phyloP scores from a whole-genome alignment of 2,797 vertebrate species.

The Microhierax caerulescens region DNA sequence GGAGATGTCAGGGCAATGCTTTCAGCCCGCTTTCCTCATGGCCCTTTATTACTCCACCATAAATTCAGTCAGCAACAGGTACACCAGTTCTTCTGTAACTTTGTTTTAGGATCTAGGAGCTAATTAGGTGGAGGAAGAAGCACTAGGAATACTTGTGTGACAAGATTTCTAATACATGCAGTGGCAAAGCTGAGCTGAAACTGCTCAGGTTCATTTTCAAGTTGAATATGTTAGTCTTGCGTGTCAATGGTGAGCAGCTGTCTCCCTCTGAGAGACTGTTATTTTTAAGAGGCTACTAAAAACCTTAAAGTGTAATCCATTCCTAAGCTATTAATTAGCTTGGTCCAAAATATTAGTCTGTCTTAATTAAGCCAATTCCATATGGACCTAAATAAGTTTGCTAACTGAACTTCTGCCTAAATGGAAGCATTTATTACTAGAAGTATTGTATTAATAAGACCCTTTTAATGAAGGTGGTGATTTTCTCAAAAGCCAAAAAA shows the following conservation, averaged over 20 bases:
- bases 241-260: not conserved
- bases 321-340: slow-evolving; percentile 30
- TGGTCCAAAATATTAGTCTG: slow-evolving; percentile 1
- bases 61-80: not conserved
- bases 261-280: not conserved
- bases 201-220: not conserved
- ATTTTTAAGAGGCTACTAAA: not conserved
- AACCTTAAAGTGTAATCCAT: not conserved
- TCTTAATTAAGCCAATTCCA: slow-evolving; percentile 33
- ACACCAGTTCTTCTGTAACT: not conserved
- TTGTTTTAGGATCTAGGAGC: not conserved
- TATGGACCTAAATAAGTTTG: not conserved
- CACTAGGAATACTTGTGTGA: not conserved
- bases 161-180: not conserved
- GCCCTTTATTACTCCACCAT: not conserved
- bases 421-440: not conserved
- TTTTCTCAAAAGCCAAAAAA: not conserved
- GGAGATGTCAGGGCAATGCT: not conserved
- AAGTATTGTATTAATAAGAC: not conserved
- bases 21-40: not conserved
- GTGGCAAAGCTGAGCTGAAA: not conserved
- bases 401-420: not conserved
- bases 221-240: not conserved
- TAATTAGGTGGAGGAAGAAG: not conserved
- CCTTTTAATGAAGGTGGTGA: not conserved